Base-by-base conservation (phyloP, 92 coral and sea anemone species). In the Galaxea fascicularis region DNA sequence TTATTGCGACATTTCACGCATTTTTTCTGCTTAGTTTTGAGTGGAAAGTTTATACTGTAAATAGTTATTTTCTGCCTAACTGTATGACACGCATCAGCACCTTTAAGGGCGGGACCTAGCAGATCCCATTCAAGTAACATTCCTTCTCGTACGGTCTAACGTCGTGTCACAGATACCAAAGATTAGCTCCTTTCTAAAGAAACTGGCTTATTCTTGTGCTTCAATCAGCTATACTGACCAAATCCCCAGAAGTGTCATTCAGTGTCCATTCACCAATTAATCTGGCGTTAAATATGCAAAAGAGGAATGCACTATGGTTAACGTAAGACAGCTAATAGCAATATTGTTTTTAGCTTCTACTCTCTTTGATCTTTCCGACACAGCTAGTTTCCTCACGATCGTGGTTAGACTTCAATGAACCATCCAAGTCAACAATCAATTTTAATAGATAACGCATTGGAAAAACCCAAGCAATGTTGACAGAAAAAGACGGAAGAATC, bases 21-120 rank as follows among this genome's bases (percentile, higher is more conserved):
- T 46, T 66, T 52, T 79, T 52, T 12, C 15, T 11, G 15, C 74
- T 28, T 28, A 29, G 70, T 68, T 71, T 51, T 29, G 84, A 45
- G 60, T 67, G 73, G 75, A 51, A 66, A 53, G 76, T 79, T 79
- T 79, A 68, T 79, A 79, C 84, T 64, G 84, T 79, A 79, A 79
- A 79, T 73, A 79, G 53, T 79, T 79, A 79, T 79, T 65, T 47
- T 49, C 62, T 28, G 63, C 52, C 60, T 58, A 28, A 30, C 84
- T 68, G 84, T 67, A 24, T 54, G 63, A 1, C 31, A 26, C 65
- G 22, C 65, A 67, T 79, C 84, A 79, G 75, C 84, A 79, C 84
- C 84, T 79, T 8, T 5, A 4, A 14, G 86, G 86, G 86, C 78
- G 86, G 78, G 78, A 70, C 78, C 57, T 13, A 70, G 47, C 86